Percentiles rank a stretch among this genome's conserved stretches.
These are phyloP conservation scores for Halisarca cf. caerulea DNA, from an alignment of 37 sponge, comb jelly and placozoan genomes.

Conservation along the genomic window DNA sequence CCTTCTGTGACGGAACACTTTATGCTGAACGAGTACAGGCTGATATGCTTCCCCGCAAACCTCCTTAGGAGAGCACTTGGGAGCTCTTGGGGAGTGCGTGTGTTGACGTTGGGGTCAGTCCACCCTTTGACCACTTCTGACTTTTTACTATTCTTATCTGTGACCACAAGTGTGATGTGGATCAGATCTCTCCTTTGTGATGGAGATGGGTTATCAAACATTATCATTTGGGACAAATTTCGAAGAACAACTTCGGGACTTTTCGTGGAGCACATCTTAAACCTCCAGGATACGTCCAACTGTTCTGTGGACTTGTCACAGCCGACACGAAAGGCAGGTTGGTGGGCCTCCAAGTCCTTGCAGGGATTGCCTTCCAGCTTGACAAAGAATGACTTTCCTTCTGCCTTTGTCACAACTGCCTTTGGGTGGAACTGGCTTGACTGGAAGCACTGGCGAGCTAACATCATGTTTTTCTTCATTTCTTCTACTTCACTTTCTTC, in stretches of 20 bases:
- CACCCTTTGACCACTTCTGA: not conserved
- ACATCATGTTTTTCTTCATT: not conserved
- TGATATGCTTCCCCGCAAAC: not conserved
- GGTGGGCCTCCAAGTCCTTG: not conserved
- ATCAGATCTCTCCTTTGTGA: not conserved
- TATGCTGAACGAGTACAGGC: conserved; percentile 7
- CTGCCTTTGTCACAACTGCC: not conserved
- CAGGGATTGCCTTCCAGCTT: not conserved
- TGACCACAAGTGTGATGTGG: conserved; percentile 12
- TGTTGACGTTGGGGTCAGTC: not conserved
- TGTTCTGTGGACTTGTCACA: conserved; percentile 8
- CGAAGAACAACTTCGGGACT: not conserved
- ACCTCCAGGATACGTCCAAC: not conserved
- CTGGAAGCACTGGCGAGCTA: conserved; percentile 4
- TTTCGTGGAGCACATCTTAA: not conserved
- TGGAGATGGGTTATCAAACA: not conserved
- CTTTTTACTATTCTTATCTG: not conserved
- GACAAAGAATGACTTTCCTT: not conserved
- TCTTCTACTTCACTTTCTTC: not conserved
- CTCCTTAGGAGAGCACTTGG: not conserved
- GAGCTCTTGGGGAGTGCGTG: not conserved
- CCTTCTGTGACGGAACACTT: not conserved
- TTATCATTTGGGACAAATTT: not conserved
- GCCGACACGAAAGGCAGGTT: not conserved
- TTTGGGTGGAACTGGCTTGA: not conserved